These are phyloP conservation scores for Chymomyza amoena DNA, from an alignment of 2,888 invertebrate genomes.

Conservation along the genomic window DNA sequence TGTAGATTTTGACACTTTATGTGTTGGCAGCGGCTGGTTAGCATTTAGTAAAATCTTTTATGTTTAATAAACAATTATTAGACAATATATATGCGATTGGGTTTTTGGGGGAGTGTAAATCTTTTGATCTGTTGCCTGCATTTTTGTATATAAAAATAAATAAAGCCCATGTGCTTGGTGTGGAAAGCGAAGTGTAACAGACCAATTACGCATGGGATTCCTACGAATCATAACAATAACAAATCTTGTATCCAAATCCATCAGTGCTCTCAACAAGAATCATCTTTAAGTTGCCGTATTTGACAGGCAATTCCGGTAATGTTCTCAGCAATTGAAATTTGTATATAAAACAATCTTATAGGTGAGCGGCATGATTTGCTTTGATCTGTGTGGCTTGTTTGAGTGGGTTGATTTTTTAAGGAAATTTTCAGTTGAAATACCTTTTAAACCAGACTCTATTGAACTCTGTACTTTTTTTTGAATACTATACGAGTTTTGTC, in stretches of 20 bases:
- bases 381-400: constrained; percentile 40
- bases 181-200: constrained; percentile 27
- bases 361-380: constrained; percentile 23
- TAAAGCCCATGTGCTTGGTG: constrained; percentile 21
- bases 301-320: constrained; percentile 49
- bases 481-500: no score
- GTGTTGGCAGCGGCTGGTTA: constrained; percentile 58
- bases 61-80: constrained; percentile 73
- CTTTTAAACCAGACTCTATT: no score
- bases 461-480: no score
- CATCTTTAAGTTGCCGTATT: constrained; percentile 11
- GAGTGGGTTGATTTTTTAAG: background rate
- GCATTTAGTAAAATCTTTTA: constrained; percentile 57
- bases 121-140: constrained; percentile 47
- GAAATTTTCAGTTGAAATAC: background rate
- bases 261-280: background rate
- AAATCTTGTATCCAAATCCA: constrained; percentile 39
- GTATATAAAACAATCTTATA: background rate
- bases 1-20: constrained; percentile 44
- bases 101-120: constrained; percentile 36
- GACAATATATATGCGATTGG: constrained; percentile 40
- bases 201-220: constrained; percentile 61
- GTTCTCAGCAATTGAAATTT: background rate
- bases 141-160: constrained; percentile 46
- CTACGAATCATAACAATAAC: constrained; percentile 70